Conservation (phyloP, 2,113 vertebrate species). For the Brachirus orientalis region DNA sequence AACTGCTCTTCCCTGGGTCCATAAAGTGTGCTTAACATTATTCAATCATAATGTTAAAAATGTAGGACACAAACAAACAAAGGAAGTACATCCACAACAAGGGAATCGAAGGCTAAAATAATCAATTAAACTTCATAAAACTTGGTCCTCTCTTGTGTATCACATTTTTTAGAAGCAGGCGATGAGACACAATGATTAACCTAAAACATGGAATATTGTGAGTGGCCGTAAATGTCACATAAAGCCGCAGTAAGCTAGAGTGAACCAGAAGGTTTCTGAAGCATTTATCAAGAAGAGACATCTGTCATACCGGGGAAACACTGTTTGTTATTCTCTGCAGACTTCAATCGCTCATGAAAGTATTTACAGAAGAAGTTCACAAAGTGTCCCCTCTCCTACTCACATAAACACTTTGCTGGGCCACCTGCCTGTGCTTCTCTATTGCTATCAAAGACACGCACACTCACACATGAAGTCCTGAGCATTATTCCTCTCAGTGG, state of each 20-base stretch:
- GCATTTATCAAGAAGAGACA: constrained; percentile 78
- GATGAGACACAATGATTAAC: background rate
- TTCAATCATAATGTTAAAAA: too few species aligned
- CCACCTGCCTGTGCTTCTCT: constrained; percentile 61
- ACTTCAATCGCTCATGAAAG: constrained; percentile 74
- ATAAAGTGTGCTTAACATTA: too few species aligned
- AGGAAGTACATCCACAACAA: too few species aligned
- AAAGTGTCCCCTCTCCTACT: constrained; percentile 67
- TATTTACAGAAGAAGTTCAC: constrained; percentile 77
- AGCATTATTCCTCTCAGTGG: constrained; percentile 74
- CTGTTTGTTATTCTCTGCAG: constrained; percentile 81
- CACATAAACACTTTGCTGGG: constrained; percentile 63
- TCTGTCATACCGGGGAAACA: constrained; percentile 73
- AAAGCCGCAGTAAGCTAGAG: constrained; percentile 28
- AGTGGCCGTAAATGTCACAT: constrained; percentile 41
- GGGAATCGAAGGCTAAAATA: too few species aligned
- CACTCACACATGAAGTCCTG: constrained; percentile 34
- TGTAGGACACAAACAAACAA: too few species aligned
- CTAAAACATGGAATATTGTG: background rate
- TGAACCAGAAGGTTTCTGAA: constrained; percentile 68
- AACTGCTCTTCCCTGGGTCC: too few species aligned
- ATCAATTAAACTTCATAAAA: too few species aligned
- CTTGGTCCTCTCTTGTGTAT: too few species aligned
- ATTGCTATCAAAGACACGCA: constrained; percentile 66
- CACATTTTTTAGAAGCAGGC: too few species aligned